Base-by-base conservation (phyloP, 2,888 invertebrate species). In the Lasioglossum morio region DNA sequence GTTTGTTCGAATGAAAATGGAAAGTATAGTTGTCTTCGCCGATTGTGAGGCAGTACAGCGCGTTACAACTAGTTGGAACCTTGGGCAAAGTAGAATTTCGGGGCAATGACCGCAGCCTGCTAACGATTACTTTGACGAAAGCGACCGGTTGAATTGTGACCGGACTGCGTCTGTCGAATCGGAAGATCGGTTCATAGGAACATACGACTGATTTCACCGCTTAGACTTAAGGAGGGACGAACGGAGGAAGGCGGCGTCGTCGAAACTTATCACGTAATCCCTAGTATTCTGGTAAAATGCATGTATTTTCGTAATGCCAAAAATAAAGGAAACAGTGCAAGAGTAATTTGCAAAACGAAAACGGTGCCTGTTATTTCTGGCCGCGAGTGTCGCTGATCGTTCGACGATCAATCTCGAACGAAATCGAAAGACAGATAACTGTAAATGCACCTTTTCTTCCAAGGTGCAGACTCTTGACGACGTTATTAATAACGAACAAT, bases 251-350 rank as follows among this genome's bases (percentile, higher is more conserved):
- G 40, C 69, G 70, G 40, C 69, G 77, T 57, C 76, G 69, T 72
- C 27, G 37, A 72, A 72, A 83, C 60, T 77, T 83, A 85, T 74
- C 77, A 66, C 85, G 80, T 91, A 88, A 89, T 88, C 85, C 79
- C 80, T 92, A 92, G 90, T 93, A 93, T 92, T 94, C 93, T 94
- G 93, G 92, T 93, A 92, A 70, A 93, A 92, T 90, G 92, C 92
- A 93, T 95, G 94, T 95, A 94, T 94, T 94, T 94, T 94, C 93
- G 88, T 95, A 94, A 93, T 91, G 89, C 92, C 90, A 91, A 91
- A 87, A 88, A 95, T 94, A 94, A 94, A 94, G 94, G 89, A 91
- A 81, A 84, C 81, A 85, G 72, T 77, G 77, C 77, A 91, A 86
- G 84, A 87, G 73, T 80, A 87, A 14, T 69, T 89, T 76, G 82